phyloP scores from a whole-genome alignment of 2,888 invertebrate species.

The Cantharis flavilabris region DNA sequence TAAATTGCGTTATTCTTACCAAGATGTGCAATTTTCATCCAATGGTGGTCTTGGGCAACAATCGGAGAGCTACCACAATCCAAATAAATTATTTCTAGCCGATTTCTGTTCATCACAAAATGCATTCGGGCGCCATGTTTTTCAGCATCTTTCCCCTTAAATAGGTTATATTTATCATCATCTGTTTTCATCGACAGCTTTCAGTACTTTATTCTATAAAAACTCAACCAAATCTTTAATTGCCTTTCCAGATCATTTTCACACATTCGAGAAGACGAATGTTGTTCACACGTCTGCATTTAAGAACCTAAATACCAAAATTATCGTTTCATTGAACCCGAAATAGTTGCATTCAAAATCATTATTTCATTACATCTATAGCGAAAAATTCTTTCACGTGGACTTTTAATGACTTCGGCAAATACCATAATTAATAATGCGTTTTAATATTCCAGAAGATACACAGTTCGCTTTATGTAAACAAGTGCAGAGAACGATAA shows the following conservation, averaged over 20 bases:
- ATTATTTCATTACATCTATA: not conserved
- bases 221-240: not conserved
- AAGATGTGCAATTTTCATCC: not conserved
- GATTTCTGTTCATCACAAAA: not conserved
- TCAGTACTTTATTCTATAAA: not conserved
- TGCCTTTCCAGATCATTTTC: not conserved
- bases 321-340: not conserved
- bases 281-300: not conserved
- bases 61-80: not conserved
- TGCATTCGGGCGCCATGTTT: not conserved
- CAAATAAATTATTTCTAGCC: not conserved
- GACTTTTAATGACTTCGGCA: not conserved
- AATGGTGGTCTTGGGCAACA: not conserved
- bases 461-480: not conserved
- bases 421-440: not conserved
- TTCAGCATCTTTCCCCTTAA: not conserved
- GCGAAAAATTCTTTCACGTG: not conserved
- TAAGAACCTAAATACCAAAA: not conserved
- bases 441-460: not conserved
- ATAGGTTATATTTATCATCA: not conserved
- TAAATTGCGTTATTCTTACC: not conserved
- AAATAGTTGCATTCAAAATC: not conserved
- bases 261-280: not conserved
- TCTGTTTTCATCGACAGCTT: not conserved
- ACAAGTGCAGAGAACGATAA: not conserved